These are phyloP conservation scores for Urocolius indicus DNA, from an alignment of 2,113 vertebrate genomes.

Conservation along the genomic window DNA sequence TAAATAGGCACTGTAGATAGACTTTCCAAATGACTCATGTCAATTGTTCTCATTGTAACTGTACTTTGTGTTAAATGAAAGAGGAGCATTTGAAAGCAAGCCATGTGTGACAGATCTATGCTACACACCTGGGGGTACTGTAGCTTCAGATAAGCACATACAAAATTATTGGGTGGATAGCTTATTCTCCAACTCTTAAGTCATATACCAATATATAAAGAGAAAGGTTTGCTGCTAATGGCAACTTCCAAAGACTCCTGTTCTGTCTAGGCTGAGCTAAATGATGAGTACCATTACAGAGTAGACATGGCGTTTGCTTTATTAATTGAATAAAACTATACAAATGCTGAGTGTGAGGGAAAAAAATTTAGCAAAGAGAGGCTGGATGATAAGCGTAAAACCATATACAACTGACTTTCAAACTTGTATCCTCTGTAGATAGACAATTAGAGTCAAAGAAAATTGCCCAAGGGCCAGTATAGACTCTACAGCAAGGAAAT, in stretches of 20 bases:
- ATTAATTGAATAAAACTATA: background rate
- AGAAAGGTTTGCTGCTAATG: background rate
- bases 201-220: background rate
- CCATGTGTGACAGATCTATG: background rate
- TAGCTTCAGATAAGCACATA: background rate
- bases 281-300: background rate
- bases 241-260: background rate
- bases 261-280: background rate
- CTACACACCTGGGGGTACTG: background rate
- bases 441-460: background rate
- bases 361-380: background rate
- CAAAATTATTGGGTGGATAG: background rate
- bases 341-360: background rate
- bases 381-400: background rate
- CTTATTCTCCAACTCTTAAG: background rate
- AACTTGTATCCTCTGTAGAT: background rate
- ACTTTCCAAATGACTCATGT: background rate
- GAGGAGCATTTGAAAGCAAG: background rate
- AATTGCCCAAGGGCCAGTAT: background rate
- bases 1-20: background rate
- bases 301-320: background rate
- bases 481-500: background rate
- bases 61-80: background rate
- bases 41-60: background rate
- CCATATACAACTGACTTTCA: background rate